A percentile compares a stretch with the other conserved stretches of the same genome.
Conservation (phyloP, 53 echinoderm and acorn worm species). For the Mesocentrotus franciscanus region DNA sequence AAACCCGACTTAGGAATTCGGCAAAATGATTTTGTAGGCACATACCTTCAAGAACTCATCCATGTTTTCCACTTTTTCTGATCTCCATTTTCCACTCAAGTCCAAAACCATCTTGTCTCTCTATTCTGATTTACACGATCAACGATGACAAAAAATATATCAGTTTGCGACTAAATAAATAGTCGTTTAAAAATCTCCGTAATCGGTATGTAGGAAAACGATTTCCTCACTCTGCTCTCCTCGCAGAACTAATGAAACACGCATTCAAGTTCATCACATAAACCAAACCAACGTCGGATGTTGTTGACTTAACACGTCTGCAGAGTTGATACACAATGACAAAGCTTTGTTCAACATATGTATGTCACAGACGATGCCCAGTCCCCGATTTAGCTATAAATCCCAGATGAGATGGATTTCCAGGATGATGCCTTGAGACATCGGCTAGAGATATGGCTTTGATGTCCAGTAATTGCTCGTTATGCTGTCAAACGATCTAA, state of each 20-base stretch:
- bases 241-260: neutral
- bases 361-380: neutral
- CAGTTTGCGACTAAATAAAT: neutral
- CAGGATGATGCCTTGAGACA: neutral
- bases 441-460: neutral
- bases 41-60: constrained; percentile 66
- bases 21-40: neutral
- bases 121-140: neutral
- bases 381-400: neutral
- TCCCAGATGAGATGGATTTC: constrained; percentile 29
- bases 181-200: neutral
- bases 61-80: constrained; percentile 67
- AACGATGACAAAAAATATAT: neutral
- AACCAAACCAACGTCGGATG: neutral
- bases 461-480: neutral
- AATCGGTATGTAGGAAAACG: neutral
- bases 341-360: constrained; percentile 29
- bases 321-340: neutral
- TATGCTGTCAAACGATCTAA: constrained; percentile 1
- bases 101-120: constrained; percentile 31
- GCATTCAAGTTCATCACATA: neutral
- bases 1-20: too few relatives aligned
- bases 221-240: neutral
- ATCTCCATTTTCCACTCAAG: constrained; percentile 69
- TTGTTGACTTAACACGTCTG: constrained; percentile 17